Evolutionary conservation across 2,888 invertebrate species (phyloP), one percentile per base, ranked within the genome.

Genomic region (Charanyca ferruginea): DNA sequence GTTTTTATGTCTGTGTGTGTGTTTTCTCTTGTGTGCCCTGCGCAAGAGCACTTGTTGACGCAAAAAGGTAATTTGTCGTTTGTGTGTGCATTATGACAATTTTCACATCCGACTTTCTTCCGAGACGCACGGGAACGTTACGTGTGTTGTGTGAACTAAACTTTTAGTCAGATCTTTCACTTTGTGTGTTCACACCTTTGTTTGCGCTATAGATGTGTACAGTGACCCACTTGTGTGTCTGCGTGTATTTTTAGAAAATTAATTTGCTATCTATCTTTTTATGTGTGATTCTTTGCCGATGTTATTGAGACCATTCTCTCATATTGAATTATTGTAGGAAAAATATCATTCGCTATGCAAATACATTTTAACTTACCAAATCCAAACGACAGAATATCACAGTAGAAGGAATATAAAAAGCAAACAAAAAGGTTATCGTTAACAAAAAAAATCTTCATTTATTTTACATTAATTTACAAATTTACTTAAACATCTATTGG

Each of bases 81-180:
- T 83, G 81, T 87, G 87, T 90, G 93, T 92, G 91, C 91, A 90
- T 89, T 94, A 93, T 93, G 93, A 89, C 90, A 87, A 92, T 91
- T 91, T 94, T 94, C 95, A 94, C 95, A 95, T 95, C 95, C 95
- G 94, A 95, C 95, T 95, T 95, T 94, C 95, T 90, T 94, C 90
- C 71, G 83, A 86, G 86, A 85, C 82, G 81, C 85, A 64, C 85
- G 85, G 83, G 88, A 86, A 85, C 84, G 81, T 87, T 85, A 86
- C 86, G 85, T 83, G 84, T 73, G 81, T 76, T 84, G 85, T 88
- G 88, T 85, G 89, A 89, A 89, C 86, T 81, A 77, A 78, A 80
- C 82, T 82, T 79, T 71, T 68, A 74, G 78, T 73, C 75, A 81
- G 83, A 83, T 88, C 89, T 90, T 89, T 90, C 90, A 85, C 83